Conservation (phyloP, 1,140 invertebrate species). For the Drosophila aff. region DNA sequence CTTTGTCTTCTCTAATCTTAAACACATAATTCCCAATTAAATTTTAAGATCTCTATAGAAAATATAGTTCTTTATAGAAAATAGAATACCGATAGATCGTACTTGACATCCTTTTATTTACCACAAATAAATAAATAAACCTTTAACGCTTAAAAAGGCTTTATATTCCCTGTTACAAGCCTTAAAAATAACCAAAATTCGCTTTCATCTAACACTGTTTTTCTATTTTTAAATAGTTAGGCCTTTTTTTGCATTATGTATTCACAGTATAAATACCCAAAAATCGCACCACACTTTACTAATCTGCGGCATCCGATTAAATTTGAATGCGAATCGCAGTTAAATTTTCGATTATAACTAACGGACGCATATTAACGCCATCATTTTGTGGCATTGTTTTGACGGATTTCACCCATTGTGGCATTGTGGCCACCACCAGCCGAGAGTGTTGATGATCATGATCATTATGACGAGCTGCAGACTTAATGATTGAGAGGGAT, state of each 20-base stretch:
- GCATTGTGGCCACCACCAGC: constrained; percentile 35
- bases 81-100: neutral
- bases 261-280: constrained; percentile 11
- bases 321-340: constrained; percentile 18
- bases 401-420: constrained; percentile 47
- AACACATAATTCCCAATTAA: neutral
- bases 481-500: constrained; percentile 61
- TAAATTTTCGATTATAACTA: constrained; percentile 17
- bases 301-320: constrained; percentile 6
- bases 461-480: constrained; percentile 4
- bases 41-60: neutral
- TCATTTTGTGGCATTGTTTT: constrained; percentile 29
- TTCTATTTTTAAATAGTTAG: neutral
- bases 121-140: neutral
- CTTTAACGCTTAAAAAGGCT: too few species aligned
- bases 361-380: constrained; percentile 16
- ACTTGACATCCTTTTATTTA: neutral
- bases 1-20: neutral
- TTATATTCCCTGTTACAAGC: neutral
- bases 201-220: neutral
- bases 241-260: neutral
- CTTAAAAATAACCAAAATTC: neutral
- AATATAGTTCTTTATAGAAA: neutral
- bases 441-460: constrained; percentile 39
- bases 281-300: constrained; percentile 6